Conservation (phyloP, 2,797 vertebrate genomes). For the Crotalus adamanteus region DNA sequence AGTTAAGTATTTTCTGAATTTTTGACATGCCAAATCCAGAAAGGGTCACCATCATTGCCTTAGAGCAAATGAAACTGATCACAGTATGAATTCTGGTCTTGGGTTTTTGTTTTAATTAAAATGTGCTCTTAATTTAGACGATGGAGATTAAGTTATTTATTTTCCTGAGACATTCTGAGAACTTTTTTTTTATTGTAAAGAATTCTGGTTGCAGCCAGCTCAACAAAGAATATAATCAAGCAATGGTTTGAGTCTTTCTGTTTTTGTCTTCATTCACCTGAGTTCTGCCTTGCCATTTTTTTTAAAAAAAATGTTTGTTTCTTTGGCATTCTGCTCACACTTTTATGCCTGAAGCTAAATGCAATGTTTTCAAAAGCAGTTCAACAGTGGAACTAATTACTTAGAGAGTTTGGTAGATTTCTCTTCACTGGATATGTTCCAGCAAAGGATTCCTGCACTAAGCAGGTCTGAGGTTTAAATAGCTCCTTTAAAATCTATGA, state of each 20-base stretch:
- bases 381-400: neutral
- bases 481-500: neutral
- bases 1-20: neutral
- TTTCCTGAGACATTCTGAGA: neutral
- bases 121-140: neutral
- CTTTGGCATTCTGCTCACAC: neutral
- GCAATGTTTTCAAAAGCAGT: neutral
- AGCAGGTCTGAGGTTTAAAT: neutral
- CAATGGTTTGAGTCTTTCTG: neutral
- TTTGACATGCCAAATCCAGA: neutral
- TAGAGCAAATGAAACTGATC: neutral
- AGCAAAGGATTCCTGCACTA: neutral
- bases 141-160: neutral
- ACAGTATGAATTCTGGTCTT: neutral
- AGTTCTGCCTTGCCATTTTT: neutral
- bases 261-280: neutral
- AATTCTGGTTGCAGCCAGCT: neutral
- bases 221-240: neutral
- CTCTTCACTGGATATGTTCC: neutral
- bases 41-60: neutral
- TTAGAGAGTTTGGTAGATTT: neutral
- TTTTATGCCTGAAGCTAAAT: neutral
- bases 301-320: neutral
- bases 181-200: neutral
- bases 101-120: neutral